Base-by-base conservation (phyloP, 1,140 invertebrate genomes). In the Mylabris phalerata region DNA sequence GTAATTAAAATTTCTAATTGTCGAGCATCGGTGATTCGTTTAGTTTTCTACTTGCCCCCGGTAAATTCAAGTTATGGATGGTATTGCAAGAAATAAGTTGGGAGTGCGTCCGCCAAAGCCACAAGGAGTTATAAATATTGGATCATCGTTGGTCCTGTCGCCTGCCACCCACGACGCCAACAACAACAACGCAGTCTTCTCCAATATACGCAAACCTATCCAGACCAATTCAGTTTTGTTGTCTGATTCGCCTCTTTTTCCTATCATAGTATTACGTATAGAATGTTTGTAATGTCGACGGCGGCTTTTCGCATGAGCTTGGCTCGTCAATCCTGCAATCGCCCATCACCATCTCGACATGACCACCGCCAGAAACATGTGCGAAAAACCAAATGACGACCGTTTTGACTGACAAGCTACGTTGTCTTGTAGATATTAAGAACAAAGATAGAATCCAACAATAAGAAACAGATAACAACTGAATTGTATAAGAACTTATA, bases 301-400 rank as follows among this genome's bases (percentile, higher is more conserved):
- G 41, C 41, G 9, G 9, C 42, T 54, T 45, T 54, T 45, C 51
- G 43, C 60, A 68, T 68, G 65, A 47, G 51, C 47, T 61, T 54
- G 50, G 48, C 63, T 67, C 67, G 62, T 68, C 67, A 68, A 68
- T 68, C 65, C 47, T 59, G 56, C 57, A 67, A 67, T 68, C 65
- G 61, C 43, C 60, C 61, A 56, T 65, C 67, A 67, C 62, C 62
- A 69, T 67, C 67, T 67, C 57, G 67, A 67, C 67, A 66, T 64
- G 67, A 64, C 65, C 64, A 67, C 62, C 61, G 55, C 46, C 61
- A 57, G 52, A 61, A 57, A 63, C 63, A 65, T 64, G 58, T 65
- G 63, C 63, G 62, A 67, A 67, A 67, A 61, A 61, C 45, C 57
- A 57, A 60, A 46, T 57, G 59, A 58, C 48, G 54, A 49, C 55